A percentile compares a stretch with the other conserved stretches of the same genome.
Evolutionary conservation across 2,888 invertebrate genomes (phyloP).

Genomic region (Actias luna): DNA sequence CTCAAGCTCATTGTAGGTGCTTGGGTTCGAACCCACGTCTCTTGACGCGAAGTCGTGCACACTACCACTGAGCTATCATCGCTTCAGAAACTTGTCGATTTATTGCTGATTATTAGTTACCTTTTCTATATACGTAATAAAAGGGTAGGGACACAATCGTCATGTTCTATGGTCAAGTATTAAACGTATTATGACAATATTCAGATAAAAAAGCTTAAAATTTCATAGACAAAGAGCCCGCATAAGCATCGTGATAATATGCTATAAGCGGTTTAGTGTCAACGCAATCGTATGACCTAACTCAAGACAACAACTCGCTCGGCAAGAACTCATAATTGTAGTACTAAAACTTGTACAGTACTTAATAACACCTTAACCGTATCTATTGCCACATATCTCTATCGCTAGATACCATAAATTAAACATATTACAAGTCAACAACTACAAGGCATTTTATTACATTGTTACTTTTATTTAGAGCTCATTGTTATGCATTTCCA

Average conservation of each 20-base stretch:
- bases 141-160: too few relatives aligned
- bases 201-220: not conserved
- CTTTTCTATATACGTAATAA: too few relatives aligned
- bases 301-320: slow-evolving; percentile 1
- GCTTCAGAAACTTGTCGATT: too few relatives aligned
- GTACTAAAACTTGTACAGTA: slow-evolving; percentile 4
- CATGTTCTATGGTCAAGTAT: too few relatives aligned
- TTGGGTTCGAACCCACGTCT: too few relatives aligned
- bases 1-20: too few relatives aligned
- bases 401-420: not conserved
- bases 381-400: not conserved
- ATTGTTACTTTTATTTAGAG: not conserved
- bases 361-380: not conserved
- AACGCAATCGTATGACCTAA: not conserved
- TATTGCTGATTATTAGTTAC: too few relatives aligned
- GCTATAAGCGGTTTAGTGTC: not conserved
- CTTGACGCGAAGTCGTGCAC: too few relatives aligned
- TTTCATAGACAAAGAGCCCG: not conserved
- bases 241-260: not conserved
- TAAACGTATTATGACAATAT: not conserved
- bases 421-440: not conserved
- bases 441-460: not conserved
- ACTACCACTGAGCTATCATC: too few relatives aligned
- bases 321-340: not conserved
- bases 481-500: not conserved